Percentiles rank a stretch among this genome's conserved stretches.
Conservation (phyloP, 2,888 invertebrate species). For the Syrphus vitripennis region DNA sequence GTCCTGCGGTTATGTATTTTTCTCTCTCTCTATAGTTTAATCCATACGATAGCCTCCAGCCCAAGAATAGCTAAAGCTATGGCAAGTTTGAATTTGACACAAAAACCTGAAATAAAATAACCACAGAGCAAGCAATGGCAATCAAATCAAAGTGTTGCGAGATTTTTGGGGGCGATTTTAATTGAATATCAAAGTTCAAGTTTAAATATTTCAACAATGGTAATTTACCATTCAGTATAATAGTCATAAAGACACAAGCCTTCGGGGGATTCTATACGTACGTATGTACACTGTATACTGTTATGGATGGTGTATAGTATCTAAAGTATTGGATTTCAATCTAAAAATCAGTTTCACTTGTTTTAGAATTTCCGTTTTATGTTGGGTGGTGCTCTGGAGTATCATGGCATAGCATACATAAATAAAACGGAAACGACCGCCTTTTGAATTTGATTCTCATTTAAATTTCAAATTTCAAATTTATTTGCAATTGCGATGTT, state of each 20-base stretch:
- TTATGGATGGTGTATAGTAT: neutral
- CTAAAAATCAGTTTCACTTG: slow-evolving; percentile 11
- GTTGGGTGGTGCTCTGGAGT: neutral
- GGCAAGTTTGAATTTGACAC: neutral
- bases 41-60: neutral
- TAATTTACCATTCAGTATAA: neutral
- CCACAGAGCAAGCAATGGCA: neutral
- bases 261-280: neutral
- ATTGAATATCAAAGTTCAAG: slow-evolving; percentile 30
- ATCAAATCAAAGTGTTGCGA: neutral
- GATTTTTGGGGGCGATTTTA: neutral
- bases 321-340: neutral
- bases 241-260: neutral
- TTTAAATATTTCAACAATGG: slow-evolving; percentile 1
- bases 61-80: no score
- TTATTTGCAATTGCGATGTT: no score
- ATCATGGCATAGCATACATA: neutral
- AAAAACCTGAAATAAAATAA: neutral
- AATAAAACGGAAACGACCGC: neutral
- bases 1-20: neutral
- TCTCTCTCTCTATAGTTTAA: no score
- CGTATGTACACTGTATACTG: neutral
- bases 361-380: neutral
- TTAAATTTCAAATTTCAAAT: neutral
- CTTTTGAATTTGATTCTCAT: neutral